Base-by-base conservation (phyloP, 2,113 vertebrate genomes). In the Siniperca knerii region DNA sequence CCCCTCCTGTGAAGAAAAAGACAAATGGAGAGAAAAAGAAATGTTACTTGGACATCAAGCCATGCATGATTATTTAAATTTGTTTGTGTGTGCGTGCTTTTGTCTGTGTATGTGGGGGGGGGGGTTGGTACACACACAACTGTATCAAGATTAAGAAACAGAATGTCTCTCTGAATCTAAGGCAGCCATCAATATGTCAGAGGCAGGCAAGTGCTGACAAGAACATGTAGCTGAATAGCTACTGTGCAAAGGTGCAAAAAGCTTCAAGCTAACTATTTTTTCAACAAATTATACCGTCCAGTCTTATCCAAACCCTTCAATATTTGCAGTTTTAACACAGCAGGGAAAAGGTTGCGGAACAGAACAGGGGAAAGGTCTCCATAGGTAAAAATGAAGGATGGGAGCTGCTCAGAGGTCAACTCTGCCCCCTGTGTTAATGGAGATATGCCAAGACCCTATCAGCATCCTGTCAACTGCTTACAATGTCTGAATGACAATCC, bases 1-100 rank as follows among this genome's bases (percentile, higher is more conserved):
- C 97, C 97, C 75, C 97, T 96, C 93, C 98, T 99, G 83, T 83
- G 79, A 86, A 91, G 69, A 80, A 54, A 18, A 57, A 74, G 16
- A 65, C 8, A 86, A 84, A 88, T 2, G 18, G 29, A 81, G 52
- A 77, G 52, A 82, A 54, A 83, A 64, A 82, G n/a, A 70, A 67
- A 48, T 58, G 85, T 85, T 78, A 81, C 1, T 58, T 72, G 23
- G 10, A 76, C 13, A 79, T 78, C n/a, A 54, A 35, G 12, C 35
- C 35, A 64, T 4, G 18, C 18, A 13, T 23, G 54, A 65, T 42
- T n/a, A 78, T 86, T 52, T 86, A 3, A 46, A 23, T 37, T 1
- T 66, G 16, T 50, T 12, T 42, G 66, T 50, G 13, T 61, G 11
- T 61, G 52, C 37, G 21, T 57, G 35, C 50, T 20, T 20, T 10